Evolutionary conservation across 2,888 invertebrate genomes (phyloP), one percentile per base, ranked within the genome.

Genomic region (Tenthredo distinguenda): DNA sequence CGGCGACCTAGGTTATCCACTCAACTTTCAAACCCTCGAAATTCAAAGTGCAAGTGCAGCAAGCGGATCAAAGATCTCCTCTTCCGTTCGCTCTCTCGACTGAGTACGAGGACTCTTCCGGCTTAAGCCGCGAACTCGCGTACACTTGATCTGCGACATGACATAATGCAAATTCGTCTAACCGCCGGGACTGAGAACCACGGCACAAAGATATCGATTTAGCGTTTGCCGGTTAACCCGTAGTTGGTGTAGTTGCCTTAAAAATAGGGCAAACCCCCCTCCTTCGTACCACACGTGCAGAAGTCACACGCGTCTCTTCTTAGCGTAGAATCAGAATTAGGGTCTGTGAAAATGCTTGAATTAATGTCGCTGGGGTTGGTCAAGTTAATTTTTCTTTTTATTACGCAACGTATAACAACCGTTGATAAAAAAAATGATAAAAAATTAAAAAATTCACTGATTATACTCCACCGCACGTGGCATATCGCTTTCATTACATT

Each of bases 151-250:
- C 55, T 50, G 18, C 62, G 62, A 62, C 43, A 47, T 55, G 62
- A 62, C 43, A 47, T 55, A 68, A 83, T 68, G 68, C 68, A 83
- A 68, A 83, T 47, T 68, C 65, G 37, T 43, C 47, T 43, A 47
- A 62, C 62, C 31, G 55, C 77, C 81, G 9, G 21, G 88, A 87
- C 86, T 89, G 89, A 91, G 89, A 87, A 89, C 88, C 88, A 86
- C 88, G 88, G 89, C 87, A 86, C 87, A 88, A 86, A 85, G 88
- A 87, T 92, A 92, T 92, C 91, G 92, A 92, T 92, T 90, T 87
- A 88, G 87, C 89, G 89, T 91, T 90, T 90, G 89, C 88, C 90
- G 88, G 91, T 90, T 91, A 91, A 91, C 89, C 90, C 87, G 89
- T 88, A 89, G 65, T 47, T 81, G 34, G 68, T 83, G 68, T 68